phyloP scores from a whole-genome alignment of 23 tunicate species.

The Halocynthia aurantium region DNA sequence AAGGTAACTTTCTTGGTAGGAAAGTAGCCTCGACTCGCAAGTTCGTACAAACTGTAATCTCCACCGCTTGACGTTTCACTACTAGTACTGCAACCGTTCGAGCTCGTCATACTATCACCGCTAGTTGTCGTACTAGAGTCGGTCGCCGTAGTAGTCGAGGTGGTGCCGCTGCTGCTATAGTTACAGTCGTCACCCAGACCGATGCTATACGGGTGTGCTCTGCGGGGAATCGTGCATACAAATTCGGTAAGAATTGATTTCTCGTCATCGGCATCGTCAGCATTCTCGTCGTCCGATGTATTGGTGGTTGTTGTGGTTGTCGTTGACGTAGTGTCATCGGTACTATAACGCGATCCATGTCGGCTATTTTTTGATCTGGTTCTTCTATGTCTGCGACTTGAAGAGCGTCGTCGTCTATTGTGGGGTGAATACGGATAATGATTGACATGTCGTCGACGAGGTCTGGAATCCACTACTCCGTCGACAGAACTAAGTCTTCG shows the following conservation, averaged over 20 bases:
- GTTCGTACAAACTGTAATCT: conserved; percentile 26
- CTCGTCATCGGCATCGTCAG: conserved; percentile 89
- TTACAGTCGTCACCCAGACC: conserved; percentile 3
- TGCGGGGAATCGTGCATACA: conserved; percentile 50
- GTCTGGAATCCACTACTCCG: conserved; percentile 26
- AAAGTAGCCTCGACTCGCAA: neutral
- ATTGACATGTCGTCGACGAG: conserved; percentile 22
- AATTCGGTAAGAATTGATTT: conserved; percentile 74
- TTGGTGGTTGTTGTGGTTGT: conserved; percentile 39
- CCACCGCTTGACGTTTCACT: conserved; percentile 77
- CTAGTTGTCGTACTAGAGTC: conserved; percentile 94
- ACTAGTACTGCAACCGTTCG: conserved; percentile 72
- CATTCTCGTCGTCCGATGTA: conserved; percentile 35
- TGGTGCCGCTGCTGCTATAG: conserved; percentile 24
- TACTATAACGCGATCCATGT: conserved; percentile 24
- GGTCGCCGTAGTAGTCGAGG: conserved; percentile 46
- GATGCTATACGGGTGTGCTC: conserved; percentile 23
- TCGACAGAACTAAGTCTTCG: conserved; percentile 45
- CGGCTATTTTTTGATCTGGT: conserved; percentile 17
- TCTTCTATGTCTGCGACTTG: conserved; percentile 25
- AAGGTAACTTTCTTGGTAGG: neutral
- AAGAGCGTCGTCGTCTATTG: conserved; percentile 21
- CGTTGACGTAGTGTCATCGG: conserved; percentile 52
- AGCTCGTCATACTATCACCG: conserved; percentile 78
- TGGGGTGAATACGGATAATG: conserved; percentile 62